These are phyloP conservation scores for Stylophora pistillata DNA, from an alignment of 64 coral and sea anemone species.

Conservation along the genomic window DNA sequence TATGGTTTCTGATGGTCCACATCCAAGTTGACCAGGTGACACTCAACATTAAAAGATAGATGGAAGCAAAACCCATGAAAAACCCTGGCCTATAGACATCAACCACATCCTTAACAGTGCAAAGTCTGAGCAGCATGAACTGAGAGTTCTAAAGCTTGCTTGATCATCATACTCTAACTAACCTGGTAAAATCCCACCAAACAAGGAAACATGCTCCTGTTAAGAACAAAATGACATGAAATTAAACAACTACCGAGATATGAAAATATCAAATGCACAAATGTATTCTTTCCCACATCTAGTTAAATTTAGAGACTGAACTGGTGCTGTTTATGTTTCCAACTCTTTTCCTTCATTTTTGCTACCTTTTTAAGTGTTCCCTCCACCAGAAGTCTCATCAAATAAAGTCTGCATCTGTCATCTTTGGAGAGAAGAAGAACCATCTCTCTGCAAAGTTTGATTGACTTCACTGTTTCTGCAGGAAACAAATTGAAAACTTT, in stretches of 20 bases:
- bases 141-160: background rate
- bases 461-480: conserved; percentile 33
- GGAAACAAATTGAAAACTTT: background rate
- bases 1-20: too few species aligned
- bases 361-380: conserved; percentile 50
- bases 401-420: conserved; percentile 31
- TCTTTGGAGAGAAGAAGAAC: conserved; percentile 38
- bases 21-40: too few species aligned
- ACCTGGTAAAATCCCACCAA: conserved; percentile 53
- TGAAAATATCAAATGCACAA: background rate
- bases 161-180: background rate
- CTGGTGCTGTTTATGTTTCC: background rate
- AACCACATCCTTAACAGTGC: too few species aligned
- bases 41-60: too few species aligned
- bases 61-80: too few species aligned
- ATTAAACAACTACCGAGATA: background rate
- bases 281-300: background rate
- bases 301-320: background rate
- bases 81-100: too few species aligned
- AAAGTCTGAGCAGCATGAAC: background rate
- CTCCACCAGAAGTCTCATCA: conserved; percentile 56
- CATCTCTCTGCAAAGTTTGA: conserved; percentile 50
- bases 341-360: background rate
- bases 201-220: conserved; percentile 43
- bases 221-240: background rate